phyloP scores from a whole-genome alignment of 1,140 invertebrate genomes.

The Leucophenga varia region DNA sequence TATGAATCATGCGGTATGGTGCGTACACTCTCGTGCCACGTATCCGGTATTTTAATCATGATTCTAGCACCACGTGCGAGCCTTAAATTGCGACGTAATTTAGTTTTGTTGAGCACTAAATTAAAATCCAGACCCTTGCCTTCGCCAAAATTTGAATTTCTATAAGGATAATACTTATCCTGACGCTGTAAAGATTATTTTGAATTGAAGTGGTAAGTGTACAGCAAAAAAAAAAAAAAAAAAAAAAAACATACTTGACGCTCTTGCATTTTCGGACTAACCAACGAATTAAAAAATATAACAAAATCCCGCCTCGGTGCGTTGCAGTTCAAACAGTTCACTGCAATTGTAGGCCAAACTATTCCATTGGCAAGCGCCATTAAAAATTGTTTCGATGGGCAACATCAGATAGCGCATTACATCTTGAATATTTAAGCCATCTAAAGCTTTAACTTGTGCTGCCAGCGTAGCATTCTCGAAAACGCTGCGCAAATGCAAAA shows the following conservation, averaged over 20 bases:
- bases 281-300: slow-evolving; percentile 36
- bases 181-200: slow-evolving; percentile 24
- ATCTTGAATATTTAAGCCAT: slow-evolving; percentile 24
- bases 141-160: slow-evolving; percentile 27
- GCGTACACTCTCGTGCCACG: slow-evolving; percentile 32
- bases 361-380: slow-evolving; percentile 26
- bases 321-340: slow-evolving; percentile 36
- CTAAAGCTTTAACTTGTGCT: slow-evolving; percentile 8
- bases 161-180: slow-evolving; percentile 35
- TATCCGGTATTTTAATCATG: slow-evolving; percentile 41
- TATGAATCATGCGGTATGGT: slow-evolving; percentile 22
- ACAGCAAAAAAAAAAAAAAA: neutral
- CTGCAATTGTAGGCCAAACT: slow-evolving; percentile 30
- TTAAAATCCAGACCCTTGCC: slow-evolving; percentile 28
- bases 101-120: slow-evolving; percentile 22
- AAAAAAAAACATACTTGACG: neutral
- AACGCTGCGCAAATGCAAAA: slow-evolving; percentile 17
- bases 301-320: slow-evolving; percentile 41
- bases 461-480: slow-evolving; percentile 23
- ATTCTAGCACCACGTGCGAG: slow-evolving; percentile 25
- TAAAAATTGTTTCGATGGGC: slow-evolving; percentile 27
- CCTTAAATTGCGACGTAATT: neutral
- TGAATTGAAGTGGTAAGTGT: neutral
- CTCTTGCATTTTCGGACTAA: slow-evolving; percentile 15
- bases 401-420: slow-evolving; percentile 22